A percentile compares a stretch with the other conserved stretches of the same genome.
Conservation (phyloP, 1,140 invertebrate species). For the Cephus cinctus region DNA sequence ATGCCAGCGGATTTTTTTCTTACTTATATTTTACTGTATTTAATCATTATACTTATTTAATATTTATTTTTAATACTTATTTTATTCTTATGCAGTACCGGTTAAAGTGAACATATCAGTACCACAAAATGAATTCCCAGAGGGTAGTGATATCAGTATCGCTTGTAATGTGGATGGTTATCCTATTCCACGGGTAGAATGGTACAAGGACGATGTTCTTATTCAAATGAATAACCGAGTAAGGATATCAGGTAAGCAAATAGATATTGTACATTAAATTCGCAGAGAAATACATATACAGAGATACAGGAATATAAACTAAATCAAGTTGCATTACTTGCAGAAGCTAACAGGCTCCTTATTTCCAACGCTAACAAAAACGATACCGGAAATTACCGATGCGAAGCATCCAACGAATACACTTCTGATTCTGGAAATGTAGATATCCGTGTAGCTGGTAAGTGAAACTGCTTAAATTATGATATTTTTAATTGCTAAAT, state of each 20-base stretch:
- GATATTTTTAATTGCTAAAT: conserved; percentile 12
- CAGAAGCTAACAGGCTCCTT: conserved; percentile 67
- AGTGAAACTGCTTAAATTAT: conserved; percentile 20
- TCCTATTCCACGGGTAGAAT: conserved; percentile 70
- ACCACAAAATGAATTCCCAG: conserved; percentile 58
- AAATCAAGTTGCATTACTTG: conserved; percentile 24
- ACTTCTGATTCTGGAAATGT: conserved; percentile 62
- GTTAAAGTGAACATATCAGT: conserved; percentile 61
- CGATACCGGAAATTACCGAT: conserved; percentile 78
- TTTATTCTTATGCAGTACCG: conserved; percentile 54
- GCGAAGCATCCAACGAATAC: conserved; percentile 73
- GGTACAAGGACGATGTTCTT: conserved; percentile 73
- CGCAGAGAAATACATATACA: neutral
- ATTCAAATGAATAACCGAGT: conserved; percentile 57
- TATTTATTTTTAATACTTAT: neutral
- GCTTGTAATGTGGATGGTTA: conserved; percentile 76
- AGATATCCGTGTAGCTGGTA: conserved; percentile 71
- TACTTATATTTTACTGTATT: no score
- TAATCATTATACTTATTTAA: neutral
- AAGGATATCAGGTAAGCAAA: conserved; percentile 61
- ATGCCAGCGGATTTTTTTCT: no score
- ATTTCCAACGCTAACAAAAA: conserved; percentile 62
- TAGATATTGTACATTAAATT: neutral
- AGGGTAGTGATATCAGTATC: conserved; percentile 68
- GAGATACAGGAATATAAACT: neutral